A percentile compares a stretch with the other conserved stretches of the same genome.
phyloP scores from a whole-genome alignment of 2,888 invertebrate genomes.

The Tuta absoluta region DNA sequence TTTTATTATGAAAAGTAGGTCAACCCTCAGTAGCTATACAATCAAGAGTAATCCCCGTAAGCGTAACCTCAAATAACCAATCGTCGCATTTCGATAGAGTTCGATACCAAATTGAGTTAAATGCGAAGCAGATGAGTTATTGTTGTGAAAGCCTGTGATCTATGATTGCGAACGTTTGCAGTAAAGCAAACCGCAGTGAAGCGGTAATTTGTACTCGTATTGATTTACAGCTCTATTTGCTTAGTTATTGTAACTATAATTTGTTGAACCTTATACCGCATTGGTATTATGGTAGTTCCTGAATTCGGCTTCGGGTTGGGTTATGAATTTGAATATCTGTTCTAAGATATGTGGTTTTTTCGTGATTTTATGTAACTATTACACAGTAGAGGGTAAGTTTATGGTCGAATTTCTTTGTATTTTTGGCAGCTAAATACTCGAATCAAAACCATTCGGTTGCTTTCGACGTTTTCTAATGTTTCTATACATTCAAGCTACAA shows the following conservation, averaged over 20 bases:
- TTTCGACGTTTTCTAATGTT: too few relatives aligned
- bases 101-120: slow-evolving; percentile 11
- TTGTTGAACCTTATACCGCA: too few relatives aligned
- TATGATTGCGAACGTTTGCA: slow-evolving; percentile 14
- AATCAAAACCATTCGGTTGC: too few relatives aligned
- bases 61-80: not conserved
- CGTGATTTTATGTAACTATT: too few relatives aligned
- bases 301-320: too few relatives aligned
- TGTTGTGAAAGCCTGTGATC: slow-evolving; percentile 17
- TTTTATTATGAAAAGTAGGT: not conserved
- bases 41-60: not conserved
- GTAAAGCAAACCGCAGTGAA: not conserved
- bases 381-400: too few relatives aligned
- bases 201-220: not conserved
- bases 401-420: too few relatives aligned
- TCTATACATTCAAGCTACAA: too few relatives aligned
- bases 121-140: slow-evolving; percentile 18
- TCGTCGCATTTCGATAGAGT: not conserved
- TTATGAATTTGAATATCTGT: too few relatives aligned
- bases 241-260: not conserved
- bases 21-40: not conserved
- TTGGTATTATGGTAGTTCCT: too few relatives aligned
- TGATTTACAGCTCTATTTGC: not conserved
- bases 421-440: too few relatives aligned
- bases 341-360: too few relatives aligned